phyloP scores from a whole-genome alignment of 2,113 vertebrate genomes.

The Theropithecus gelada region DNA sequence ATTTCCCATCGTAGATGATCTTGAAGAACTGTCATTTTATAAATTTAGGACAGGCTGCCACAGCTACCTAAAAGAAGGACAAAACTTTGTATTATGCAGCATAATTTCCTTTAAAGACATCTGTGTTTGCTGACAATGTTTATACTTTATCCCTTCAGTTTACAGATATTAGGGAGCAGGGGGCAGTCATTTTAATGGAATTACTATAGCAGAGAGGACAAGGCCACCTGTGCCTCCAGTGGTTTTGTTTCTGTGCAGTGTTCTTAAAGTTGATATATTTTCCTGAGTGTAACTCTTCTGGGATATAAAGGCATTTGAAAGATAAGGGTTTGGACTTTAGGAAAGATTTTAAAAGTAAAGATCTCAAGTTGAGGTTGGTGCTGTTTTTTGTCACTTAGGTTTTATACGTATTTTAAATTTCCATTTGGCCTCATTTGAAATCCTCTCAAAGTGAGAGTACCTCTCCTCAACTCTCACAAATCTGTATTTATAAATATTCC shows the following conservation, averaged over 20 bases:
- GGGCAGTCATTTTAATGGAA: not conserved
- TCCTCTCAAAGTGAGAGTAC: not conserved
- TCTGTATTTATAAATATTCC: conserved; percentile 54
- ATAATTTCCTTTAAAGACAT: not conserved
- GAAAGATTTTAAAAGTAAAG: not conserved
- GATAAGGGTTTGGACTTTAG: not conserved
- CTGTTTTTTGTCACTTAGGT: not conserved
- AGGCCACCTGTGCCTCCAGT: accelerated
- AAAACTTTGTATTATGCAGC: not conserved
- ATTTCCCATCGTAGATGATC: not conserved
- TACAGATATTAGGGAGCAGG: not conserved
- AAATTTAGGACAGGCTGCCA: not conserved
- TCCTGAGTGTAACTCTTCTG: not conserved
- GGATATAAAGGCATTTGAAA: not conserved
- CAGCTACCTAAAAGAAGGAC: not conserved
- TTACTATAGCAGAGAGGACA: not conserved
- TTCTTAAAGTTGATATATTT: not conserved
- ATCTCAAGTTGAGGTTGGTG: not conserved
- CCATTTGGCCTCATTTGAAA: conserved; percentile 33
- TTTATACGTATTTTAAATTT: conserved; percentile 47
- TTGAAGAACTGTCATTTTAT: conserved; percentile 3
- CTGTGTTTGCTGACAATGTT: not conserved
- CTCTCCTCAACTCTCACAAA: not conserved
- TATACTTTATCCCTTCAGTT: not conserved
- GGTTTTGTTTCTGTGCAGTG: not conserved